Base-by-base conservation (phyloP, 2,888 invertebrate species). In the Aplocera efformata region DNA sequence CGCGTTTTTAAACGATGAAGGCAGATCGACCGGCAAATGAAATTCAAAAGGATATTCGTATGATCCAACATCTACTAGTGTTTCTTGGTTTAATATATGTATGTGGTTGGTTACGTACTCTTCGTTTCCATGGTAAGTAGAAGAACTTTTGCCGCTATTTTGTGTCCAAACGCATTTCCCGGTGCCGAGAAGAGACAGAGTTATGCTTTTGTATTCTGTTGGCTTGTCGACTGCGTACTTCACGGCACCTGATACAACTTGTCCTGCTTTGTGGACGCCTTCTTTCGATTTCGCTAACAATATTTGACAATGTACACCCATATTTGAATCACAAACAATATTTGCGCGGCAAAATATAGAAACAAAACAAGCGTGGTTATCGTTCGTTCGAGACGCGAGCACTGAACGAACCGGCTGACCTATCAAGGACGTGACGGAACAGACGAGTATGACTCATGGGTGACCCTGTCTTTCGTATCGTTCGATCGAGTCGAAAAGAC, bases 301-400 rank as follows among this genome's bases (percentile, higher is more conserved):
- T 38, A 68, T 60, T 43, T 56, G 38, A 32, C 60, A 68, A 22
- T 31, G 8, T 9, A 48, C 44, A 10, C 42, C 48, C 47, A 56
- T 50, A 1, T 24, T 38, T 6, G 26, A 11, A 6, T 7, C 26
- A 24, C 13, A 17, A 6, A 10, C 11, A 6, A 10, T 6, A 10
- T 26, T 7, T 26, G 9, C 9, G 1, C 10, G 26, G 13, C 13
- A 17, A 5, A 2, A 5, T 5, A 3, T 17, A n/a, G n/a, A n/a
- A n/a, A 5, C 13, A 5, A 2, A 17, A 17, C 13, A 17, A n/a
- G n/a, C n/a, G 13, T 17, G 13, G 2, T 5, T 17, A 17, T 17
- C 13, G 13, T 17, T 17, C 13, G 13, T 5, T 5, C 2, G 3
- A 17, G 13, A 17, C 13, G 13, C 13, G 13, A 17, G 2, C 13